Percentiles rank a stretch among this genome's conserved stretches.
Evolutionary conservation across 2,797 vertebrate species (phyloP).

Genomic region (Coilia nasus): DNA sequence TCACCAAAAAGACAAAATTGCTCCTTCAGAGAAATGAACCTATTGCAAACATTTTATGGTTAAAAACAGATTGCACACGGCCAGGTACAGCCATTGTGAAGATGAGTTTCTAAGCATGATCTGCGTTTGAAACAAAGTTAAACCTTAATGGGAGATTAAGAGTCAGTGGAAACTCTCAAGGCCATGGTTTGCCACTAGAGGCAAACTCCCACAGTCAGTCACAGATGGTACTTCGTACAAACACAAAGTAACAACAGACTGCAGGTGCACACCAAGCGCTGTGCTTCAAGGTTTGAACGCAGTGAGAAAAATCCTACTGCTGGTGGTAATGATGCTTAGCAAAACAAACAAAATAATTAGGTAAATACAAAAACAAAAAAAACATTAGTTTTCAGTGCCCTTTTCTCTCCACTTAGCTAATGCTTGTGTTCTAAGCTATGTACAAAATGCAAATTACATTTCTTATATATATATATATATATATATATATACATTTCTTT

Average conservation of each 20-base stretch:
- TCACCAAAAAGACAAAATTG: neutral
- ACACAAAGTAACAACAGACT: neutral
- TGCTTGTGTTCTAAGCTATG: neutral
- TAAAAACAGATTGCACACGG: neutral
- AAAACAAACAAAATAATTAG: neutral
- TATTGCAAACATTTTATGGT: neutral
- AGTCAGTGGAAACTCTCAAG: neutral
- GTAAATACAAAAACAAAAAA: neutral
- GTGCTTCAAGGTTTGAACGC: neutral
- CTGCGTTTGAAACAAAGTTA: neutral
- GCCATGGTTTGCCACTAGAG: neutral
- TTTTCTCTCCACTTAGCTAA: neutral
- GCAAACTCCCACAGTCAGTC: neutral
- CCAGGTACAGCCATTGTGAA: neutral
- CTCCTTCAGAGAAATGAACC: neutral
- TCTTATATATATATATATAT: too few species aligned
- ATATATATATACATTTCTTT: too few species aligned
- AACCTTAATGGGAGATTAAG: neutral
- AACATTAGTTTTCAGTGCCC: neutral
- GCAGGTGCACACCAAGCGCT: neutral
- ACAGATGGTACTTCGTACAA: neutral
- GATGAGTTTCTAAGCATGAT: neutral
- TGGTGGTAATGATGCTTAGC: neutral
- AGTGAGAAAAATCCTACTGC: neutral
- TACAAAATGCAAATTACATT: neutral